phyloP scores from a whole-genome alignment of 1,140 invertebrate genomes.

The Atta texana region DNA sequence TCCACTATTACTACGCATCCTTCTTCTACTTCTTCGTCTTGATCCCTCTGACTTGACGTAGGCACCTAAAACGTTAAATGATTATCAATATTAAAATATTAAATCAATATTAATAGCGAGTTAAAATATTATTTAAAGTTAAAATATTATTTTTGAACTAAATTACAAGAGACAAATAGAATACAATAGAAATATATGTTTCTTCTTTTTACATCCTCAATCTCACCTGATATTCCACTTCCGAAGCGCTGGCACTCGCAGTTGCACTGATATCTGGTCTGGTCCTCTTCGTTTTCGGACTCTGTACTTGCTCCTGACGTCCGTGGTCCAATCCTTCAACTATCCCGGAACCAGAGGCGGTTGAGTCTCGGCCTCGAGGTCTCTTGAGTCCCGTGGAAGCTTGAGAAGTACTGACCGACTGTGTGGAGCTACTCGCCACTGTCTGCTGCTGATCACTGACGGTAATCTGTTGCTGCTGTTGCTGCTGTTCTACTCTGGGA shows the following conservation, averaged over 20 bases:
- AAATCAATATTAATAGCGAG: conserved; percentile 65
- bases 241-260: conserved; percentile 82
- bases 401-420: conserved; percentile 88
- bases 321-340: conserved; percentile 85
- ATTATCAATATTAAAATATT: too few relatives aligned
- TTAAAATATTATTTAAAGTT: too few relatives aligned
- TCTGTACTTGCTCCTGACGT: conserved; percentile 81
- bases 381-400: conserved; percentile 87
- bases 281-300: conserved; percentile 82
- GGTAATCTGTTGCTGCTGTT: conserved; percentile 83
- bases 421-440: conserved; percentile 87
- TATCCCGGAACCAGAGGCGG: conserved; percentile 85
- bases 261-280: conserved; percentile 79
- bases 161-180: not conserved
- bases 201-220: conserved; percentile 24
- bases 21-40: conserved; percentile 92
- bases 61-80: conserved; percentile 88
- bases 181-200: not conserved
- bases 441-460: conserved; percentile 87
- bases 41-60: conserved; percentile 93
- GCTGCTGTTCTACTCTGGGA: conserved; percentile 89
- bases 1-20: conserved; percentile 91
- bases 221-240: conserved; percentile 84
- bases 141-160: not conserved
- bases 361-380: conserved; percentile 87